phyloP scores from a whole-genome alignment of 1,140 invertebrate species.

The Ladona fulva region DNA sequence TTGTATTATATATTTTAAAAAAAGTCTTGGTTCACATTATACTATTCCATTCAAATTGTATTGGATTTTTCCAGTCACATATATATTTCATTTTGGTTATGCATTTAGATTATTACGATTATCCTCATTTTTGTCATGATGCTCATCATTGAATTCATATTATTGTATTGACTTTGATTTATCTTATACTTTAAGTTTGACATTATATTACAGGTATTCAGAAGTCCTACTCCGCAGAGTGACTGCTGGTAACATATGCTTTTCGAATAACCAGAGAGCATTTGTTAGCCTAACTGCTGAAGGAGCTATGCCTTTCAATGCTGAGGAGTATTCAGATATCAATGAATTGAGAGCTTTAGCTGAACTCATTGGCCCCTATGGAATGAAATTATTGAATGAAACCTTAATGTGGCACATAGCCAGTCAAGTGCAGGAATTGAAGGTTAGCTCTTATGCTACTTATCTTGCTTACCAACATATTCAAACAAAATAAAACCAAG shows the following conservation, averaged over 20 bases:
- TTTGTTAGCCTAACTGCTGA: constrained; percentile 89
- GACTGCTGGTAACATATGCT: constrained; percentile 91
- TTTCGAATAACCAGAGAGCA: constrained; percentile 89
- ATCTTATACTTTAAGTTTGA: neutral
- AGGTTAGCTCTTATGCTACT: constrained; percentile 36
- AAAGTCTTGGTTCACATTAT: too few species aligned
- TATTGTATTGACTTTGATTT: neutral
- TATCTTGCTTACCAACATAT: too few species aligned
- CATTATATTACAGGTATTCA: constrained; percentile 56
- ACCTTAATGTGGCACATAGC: constrained; percentile 97
- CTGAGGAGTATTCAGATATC: constrained; percentile 97
- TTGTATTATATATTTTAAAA: too few species aligned
- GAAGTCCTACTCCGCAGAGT: constrained; percentile 89
- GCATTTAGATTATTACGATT: too few species aligned
- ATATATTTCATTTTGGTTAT: too few species aligned
- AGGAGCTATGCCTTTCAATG: constrained; percentile 82
- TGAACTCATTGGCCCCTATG: constrained; percentile 97
- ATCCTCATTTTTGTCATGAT: neutral
- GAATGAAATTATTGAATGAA: constrained; percentile 95
- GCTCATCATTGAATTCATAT: too few species aligned
- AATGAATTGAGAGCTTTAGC: constrained; percentile 92
- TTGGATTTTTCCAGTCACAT: too few species aligned
- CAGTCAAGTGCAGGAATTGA: constrained; percentile 94
- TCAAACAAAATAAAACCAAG: too few species aligned
- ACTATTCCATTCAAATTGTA: too few species aligned